Base-by-base conservation (phyloP, 2,888 invertebrate genomes). In the Cactoblastis cactorum region DNA sequence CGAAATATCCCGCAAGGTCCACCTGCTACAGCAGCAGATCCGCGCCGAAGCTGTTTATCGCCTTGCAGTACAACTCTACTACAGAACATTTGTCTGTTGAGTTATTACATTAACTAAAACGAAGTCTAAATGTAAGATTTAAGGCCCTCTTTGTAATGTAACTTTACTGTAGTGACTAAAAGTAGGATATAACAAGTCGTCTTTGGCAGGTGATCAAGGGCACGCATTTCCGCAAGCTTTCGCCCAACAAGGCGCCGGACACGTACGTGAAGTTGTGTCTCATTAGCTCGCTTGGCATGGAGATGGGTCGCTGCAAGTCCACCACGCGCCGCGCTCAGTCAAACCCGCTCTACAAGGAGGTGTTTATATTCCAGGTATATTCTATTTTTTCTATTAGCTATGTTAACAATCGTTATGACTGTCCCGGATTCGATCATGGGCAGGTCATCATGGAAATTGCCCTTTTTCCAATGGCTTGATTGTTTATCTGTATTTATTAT, bases 341-440 rank as follows among this genome's bases (percentile, higher is more conserved):
- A 45, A 98, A 98, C 91, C 98, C 98, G 34, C 92, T 98, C 9
- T 98, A 97, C 80, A 98, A 98, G 82, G 98, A 98, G 85, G 96
- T 97, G 2, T 98, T 98, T 79, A 95, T 98, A 85, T 98, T 98
- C 87, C 98, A 98, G 92, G 96, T 95, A 79, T 3, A 5, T 22
- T 4, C 22, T 4, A 5, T 22, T 5, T 5, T 22, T n/a, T n/a
- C n/a, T n/a, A n/a, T n/a, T n/a, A n/a, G n/a, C n/a, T n/a, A n/a
- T n/a, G n/a, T n/a, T n/a, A n/a, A n/a, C n/a, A n/a, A n/a, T n/a
- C n/a, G n/a, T n/a, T n/a, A n/a, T n/a, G n/a, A n/a, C n/a, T n/a
- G n/a, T n/a, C n/a, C n/a, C n/a, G n/a, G n/a, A n/a, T n/a, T n/a
- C n/a, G n/a, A n/a, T n/a, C n/a, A n/a, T n/a, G n/a, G n/a, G n/a